Evolutionary conservation across 2,113 vertebrate genomes (phyloP), one percentile per base, ranked within the genome.

Genomic region (Pavo muticus): DNA sequence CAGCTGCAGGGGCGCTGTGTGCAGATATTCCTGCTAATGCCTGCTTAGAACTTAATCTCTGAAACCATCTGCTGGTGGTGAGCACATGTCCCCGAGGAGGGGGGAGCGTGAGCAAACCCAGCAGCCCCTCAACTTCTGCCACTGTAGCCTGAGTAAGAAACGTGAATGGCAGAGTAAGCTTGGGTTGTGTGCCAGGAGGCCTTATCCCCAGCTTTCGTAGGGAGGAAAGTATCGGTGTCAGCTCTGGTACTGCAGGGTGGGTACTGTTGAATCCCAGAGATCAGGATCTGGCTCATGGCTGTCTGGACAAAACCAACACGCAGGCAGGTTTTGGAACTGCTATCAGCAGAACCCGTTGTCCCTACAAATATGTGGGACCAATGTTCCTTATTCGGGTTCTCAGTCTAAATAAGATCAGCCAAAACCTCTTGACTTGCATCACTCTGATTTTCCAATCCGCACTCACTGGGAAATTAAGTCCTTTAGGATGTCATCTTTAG

Each of bases 21-120:
- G 95, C 87, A 92, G 94, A 96, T 97, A 96, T 93, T 96, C 90
- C 83, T 92, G 73, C 84, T 94, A 96, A 95, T 96, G 70, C 94
- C 72, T 96, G 88, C 90, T 97, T 96, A 96, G 96, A 97, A 97
- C 94, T 95, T 97, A 97, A 97, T 97, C 96, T 97, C 95, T 80
- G 91, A 87, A 93, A 89, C 96, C 96, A 97, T 97, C 96, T 97
- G 96, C 94, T 96, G 88, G 84, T 84, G 94, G 87, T 73, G 93
- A 97, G 90, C 97, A 97, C 82, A 85, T 97, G 97, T 93, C 94
- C 87, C 9, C 1, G 64, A 81, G 94, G 79, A 13, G 72, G 45
- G 21, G 63, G 72, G 71, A 83, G 47, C 25, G 72, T 89, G 72
- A 64, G 81, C 45, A 77, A 69, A 79, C 45, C 47, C 69, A 87